Conservation (phyloP, 2,797 vertebrate genomes). For the Betta splendens region DNA sequence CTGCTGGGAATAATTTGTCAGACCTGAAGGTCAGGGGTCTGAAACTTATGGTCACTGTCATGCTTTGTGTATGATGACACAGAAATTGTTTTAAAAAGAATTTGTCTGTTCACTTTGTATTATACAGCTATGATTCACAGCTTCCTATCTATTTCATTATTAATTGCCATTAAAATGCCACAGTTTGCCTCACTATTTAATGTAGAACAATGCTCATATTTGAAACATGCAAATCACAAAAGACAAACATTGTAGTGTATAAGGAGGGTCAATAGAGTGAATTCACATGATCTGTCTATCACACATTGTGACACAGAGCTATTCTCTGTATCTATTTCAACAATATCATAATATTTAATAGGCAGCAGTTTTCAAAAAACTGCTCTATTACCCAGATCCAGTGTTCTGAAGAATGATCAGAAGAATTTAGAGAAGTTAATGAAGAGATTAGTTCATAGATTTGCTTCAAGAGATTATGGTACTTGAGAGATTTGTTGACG, state of each 20-base stretch:
- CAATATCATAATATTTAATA: conserved; percentile 62
- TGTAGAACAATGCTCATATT: too few relatives aligned
- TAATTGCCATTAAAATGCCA: too few relatives aligned
- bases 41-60: conserved; percentile 31
- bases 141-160: too few relatives aligned
- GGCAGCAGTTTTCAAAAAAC: conserved; percentile 30
- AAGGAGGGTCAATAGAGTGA: conserved; percentile 49
- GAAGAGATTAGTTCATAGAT: neutral
- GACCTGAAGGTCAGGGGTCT: conserved; percentile 43
- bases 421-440: conserved; percentile 28
- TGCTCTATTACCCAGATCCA: conserved; percentile 17
- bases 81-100: too few relatives aligned
- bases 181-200: too few relatives aligned
- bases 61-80: conserved; percentile 26
- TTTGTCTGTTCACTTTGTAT: too few relatives aligned
- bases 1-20: conserved; percentile 45
- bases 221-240: too few relatives aligned
- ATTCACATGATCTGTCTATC: conserved; percentile 45
- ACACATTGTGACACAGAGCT: too few relatives aligned
- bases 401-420: conserved; percentile 17
- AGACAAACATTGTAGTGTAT: conserved; percentile 13
- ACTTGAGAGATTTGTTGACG: too few relatives aligned
- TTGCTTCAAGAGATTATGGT: too few relatives aligned
- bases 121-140: too few relatives aligned
- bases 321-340: conserved; percentile 56